Evolutionary conservation across 2,888 invertebrate genomes (phyloP), one percentile per base, ranked within the genome.

Genomic region (Xylota segnis): DNA sequence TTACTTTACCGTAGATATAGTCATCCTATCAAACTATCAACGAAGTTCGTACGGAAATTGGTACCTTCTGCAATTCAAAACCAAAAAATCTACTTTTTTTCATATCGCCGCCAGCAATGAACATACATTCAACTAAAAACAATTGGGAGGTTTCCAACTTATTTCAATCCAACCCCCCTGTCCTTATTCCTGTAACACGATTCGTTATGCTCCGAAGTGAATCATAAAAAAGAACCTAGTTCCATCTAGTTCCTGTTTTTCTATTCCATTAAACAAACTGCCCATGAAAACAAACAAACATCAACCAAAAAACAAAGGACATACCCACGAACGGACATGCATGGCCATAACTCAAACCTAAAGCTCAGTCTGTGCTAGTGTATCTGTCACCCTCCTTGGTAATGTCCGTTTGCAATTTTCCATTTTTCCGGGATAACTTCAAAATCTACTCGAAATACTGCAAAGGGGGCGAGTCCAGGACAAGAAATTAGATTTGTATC

Each of bases 401-500:
- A 14, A 43, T 14, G 6, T 43, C 43, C 43, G 43, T 43, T 43
- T 43, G 43, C 43, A 43, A 43, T 43, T 43, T 5, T 14, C 43
- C 43, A 43, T 43, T 43, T 43, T 43, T 43, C 14, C 14, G n/a
- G 43, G 14, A 43, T n/a, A 14, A 43, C 14, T 14, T 56, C 32
- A 32, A 56, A 56, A 32, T 14, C 32, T n/a, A 29, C 14, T 54
- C 7, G 14, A 56, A 32, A 32, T 7, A 10, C 32, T 32, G 27
- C 29, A 6, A 29, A 54, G 52, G 7, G 7, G 27, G 16, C 9
- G 6, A 14, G 14, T 23, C 23, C 10, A 50, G 23, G 4, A 56
- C 29, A 56, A 14, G 16, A 4, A 29, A 9, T 27, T 6, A 56
- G 56, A 32, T 56, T 56, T 56, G 56, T 56, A 56, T 56, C 56